Base-by-base conservation (phyloP, 1,140 invertebrate genomes). In the Druon quercuslanigerum region DNA sequence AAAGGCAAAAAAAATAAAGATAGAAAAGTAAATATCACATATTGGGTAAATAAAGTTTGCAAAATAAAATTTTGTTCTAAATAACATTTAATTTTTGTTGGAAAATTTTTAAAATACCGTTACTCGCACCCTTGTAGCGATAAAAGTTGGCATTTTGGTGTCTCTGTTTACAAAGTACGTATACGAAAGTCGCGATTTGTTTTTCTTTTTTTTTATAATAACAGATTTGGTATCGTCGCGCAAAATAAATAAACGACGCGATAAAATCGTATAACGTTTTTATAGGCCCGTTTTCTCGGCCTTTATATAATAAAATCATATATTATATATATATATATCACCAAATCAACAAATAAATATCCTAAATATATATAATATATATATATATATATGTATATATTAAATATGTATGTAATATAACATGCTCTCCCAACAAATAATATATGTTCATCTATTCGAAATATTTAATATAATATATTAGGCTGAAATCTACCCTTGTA, bases 311-410 rank as follows among this genome's bases (percentile, higher is more conserved):
- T 85, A 86, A 84, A 87, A 87, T 85, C 82, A 82, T 85, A 71
- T 74, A 78, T 76, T 85, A 80, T 84, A 77, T 84, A 80, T 84
- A 77, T 84, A 82, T 84, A 81, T 85, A 81, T 87, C 72, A 89
- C 83, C 85, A 89, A 90, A 88, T 89, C 87, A 90, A 90, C 88
- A 90, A 90, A 90, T 90, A 90, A 90, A 89, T 90, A 90, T 89
- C 74, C 88, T 90, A 88, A 88, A 90, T 89, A 88, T 90, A 89
- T 86, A 87, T 86, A 88, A 88, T 89, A 85, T 88, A n/a, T n/a
- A 76, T 85, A 78, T 82, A 77, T 75, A 83, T 79, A 79, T 82
- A 78, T 79, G 82, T 84, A 82, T 83, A 79, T 89, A 88, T 88
- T 87, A 87, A 87, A 88, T 89, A 89, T 90, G 82, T 86, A 83